phyloP scores from a whole-genome alignment of 2,797 vertebrate genomes.

The Eulemur albifrons region DNA sequence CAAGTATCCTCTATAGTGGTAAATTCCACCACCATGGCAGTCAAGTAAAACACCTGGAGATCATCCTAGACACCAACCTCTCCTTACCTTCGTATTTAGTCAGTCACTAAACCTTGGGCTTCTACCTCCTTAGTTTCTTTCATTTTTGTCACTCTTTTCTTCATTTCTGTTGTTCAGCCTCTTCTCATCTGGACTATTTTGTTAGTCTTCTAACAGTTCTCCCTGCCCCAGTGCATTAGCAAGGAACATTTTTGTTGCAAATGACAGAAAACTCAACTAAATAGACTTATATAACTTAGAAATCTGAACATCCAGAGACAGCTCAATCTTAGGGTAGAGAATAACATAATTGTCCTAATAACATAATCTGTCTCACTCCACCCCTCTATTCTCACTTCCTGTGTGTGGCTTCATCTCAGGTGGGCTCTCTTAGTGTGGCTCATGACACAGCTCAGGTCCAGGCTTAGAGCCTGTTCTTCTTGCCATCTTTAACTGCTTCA shows the following conservation, averaged over 20 bases:
- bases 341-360: neutral
- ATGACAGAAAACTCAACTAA: constrained; percentile 20
- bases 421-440: neutral
- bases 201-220: neutral
- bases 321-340: neutral
- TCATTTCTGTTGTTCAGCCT: neutral
- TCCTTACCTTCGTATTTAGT: neutral
- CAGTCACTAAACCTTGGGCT: neutral
- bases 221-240: neutral
- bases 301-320: neutral
- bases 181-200: neutral
- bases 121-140: neutral
- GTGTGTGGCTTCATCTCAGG: neutral
- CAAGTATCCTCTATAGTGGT: neutral
- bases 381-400: neutral
- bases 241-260: neutral
- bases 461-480: neutral
- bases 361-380: neutral
- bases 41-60: neutral
- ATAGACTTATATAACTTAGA: neutral
- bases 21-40: neutral
- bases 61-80: neutral
- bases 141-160: neutral
- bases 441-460: neutral
- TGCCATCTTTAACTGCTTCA: neutral